These are phyloP conservation scores for Taurulus bubalis DNA, from an alignment of 2,113 vertebrate species.

Conservation along the genomic window DNA sequence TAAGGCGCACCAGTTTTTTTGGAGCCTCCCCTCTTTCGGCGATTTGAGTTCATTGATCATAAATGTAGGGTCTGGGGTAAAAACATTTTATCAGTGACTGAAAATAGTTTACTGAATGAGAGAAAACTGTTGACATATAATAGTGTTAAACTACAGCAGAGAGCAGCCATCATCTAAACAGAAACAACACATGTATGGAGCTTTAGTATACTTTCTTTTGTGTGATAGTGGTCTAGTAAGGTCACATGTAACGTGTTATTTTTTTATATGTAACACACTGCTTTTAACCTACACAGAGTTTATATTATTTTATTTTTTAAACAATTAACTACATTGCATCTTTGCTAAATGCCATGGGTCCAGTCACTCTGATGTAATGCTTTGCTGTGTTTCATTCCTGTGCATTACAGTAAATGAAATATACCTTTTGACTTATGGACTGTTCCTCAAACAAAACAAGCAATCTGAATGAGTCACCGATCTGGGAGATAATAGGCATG, in stretches of 20 bases:
- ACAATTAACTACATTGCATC: not conserved
- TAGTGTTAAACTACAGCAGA: not conserved
- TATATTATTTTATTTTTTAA: not conserved
- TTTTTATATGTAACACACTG: not conserved
- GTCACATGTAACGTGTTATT: not conserved
- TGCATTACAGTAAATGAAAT: not conserved
- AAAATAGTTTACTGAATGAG: not conserved
- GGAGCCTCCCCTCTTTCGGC: conserved; percentile 33
- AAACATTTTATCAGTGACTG: not conserved
- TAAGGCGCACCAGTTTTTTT: conserved; percentile 33
- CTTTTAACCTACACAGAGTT: not conserved
- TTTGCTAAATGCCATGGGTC: not conserved
- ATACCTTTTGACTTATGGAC: too few species aligned
- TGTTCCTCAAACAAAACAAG: too few species aligned
- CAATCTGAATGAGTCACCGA: too few species aligned
- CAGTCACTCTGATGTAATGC: not conserved
- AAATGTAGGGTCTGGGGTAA: conserved; percentile 27
- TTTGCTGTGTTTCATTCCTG: not conserved
- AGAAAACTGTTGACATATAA: not conserved
- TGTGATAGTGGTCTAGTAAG: not conserved
- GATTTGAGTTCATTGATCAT: conserved; percentile 67
- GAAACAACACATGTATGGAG: not conserved
- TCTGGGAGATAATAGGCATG: too few species aligned
- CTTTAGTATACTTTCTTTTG: too few species aligned
- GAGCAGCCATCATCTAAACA: not conserved